A percentile compares a stretch with the other conserved stretches of the same genome.
Conservation (phyloP, 1,140 invertebrate genomes). For the Drosophila quadrilineata region DNA sequence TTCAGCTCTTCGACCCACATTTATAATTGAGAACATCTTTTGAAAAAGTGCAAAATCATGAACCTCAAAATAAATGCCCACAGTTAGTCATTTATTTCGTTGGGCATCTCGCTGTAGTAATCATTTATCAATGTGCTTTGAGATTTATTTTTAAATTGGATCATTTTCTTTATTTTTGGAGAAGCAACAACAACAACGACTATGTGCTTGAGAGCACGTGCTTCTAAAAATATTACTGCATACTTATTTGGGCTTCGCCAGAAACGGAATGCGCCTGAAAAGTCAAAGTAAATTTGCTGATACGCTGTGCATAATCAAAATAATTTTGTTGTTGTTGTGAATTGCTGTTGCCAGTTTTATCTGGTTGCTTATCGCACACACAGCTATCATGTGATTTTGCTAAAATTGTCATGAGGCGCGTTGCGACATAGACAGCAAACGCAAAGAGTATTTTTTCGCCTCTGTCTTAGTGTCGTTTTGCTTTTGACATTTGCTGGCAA, state of each 20-base stretch:
- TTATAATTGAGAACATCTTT: not conserved
- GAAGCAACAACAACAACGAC: not conserved
- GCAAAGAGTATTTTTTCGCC: no score
- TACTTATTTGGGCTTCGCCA: slow-evolving; percentile 3
- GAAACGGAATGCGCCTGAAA: not conserved
- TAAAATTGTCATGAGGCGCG: slow-evolving; percentile 48
- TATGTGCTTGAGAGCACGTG: slow-evolving; percentile 1
- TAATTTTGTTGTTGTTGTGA: slow-evolving; percentile 25
- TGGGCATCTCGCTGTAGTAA: not conserved
- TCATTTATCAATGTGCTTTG: slow-evolving; percentile 1
- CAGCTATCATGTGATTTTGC: slow-evolving; percentile 53
- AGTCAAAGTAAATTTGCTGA: slow-evolving; percentile 13
- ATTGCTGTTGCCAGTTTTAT: slow-evolving; percentile 41
- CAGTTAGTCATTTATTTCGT: not conserved
- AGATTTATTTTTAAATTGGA: slow-evolving; percentile 8
- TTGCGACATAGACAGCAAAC: slow-evolving; percentile 3
- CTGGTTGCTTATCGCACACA: slow-evolving; percentile 52
- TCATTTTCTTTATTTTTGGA: slow-evolving; percentile 8
- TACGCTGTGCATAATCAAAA: slow-evolving; percentile 41
- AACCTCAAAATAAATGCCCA: not conserved
- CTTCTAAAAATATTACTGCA: slow-evolving; percentile 2
- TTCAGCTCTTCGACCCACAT: no score
- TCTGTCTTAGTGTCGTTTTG: no score
- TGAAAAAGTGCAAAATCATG: not conserved
- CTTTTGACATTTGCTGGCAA: slow-evolving; percentile 14